A percentile compares a stretch with the other conserved stretches of the same genome.
These are phyloP conservation scores for Chloroceryle amazona DNA, from an alignment of 2,797 vertebrate species.

Conservation along the genomic window DNA sequence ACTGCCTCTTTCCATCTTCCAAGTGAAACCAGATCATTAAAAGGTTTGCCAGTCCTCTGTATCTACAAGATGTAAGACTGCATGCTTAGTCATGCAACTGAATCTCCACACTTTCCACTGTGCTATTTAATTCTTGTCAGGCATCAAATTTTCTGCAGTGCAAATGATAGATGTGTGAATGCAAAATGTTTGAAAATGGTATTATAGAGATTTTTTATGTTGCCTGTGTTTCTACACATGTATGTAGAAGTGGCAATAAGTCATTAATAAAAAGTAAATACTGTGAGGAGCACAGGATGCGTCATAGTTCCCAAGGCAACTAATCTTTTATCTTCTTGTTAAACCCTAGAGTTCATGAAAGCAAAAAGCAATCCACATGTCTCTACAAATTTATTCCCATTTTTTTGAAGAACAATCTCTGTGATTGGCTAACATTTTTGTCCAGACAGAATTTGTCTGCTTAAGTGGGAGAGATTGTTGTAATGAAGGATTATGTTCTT, in stretches of 20 bases:
- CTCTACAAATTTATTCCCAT: neutral
- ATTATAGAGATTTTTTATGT: neutral
- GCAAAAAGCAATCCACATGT: neutral
- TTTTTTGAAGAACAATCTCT: neutral
- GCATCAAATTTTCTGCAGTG: neutral
- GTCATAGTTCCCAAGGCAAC: neutral
- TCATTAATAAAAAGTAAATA: neutral
- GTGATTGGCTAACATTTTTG: neutral
- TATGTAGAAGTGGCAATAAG: neutral
- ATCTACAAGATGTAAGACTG: neutral
- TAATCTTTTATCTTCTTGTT: neutral
- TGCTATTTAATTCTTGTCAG: neutral
- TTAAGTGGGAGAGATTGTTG: neutral
- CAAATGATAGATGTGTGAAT: neutral
- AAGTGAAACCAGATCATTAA: neutral
- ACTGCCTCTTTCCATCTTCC: neutral
- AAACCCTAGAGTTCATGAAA: neutral
- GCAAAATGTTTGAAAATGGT: neutral
- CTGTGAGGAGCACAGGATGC: neutral
- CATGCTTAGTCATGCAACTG: neutral
- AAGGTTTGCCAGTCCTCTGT: neutral
- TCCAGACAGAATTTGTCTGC: neutral
- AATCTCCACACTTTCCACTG: neutral
- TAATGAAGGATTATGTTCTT: neutral
- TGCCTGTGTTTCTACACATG: neutral